Evolutionary conservation across 2,797 vertebrate genomes (phyloP).

Genomic region (Lepilemur septentrionalis): DNA sequence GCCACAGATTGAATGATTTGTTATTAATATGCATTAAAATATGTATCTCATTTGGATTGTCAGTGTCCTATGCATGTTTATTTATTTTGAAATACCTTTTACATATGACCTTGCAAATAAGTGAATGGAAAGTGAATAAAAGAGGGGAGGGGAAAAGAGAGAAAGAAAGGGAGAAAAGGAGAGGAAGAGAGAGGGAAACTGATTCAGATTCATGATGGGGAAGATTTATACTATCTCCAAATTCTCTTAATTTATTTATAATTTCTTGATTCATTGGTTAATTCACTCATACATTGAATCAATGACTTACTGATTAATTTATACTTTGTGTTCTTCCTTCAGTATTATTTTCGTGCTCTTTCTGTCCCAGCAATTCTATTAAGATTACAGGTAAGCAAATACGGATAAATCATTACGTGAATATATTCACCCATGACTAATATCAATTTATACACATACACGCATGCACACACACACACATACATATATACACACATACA

Average conservation of each 20-base stretch:
- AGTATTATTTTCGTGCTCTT: not conserved
- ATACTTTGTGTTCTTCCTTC: not conserved
- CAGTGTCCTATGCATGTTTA: not conserved
- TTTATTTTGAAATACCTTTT: not conserved
- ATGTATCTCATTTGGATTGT: not conserved
- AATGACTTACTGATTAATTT: not conserved
- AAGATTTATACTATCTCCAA: not conserved
- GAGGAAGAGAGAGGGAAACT: not conserved
- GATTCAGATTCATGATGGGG: not conserved
- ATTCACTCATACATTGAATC: not conserved
- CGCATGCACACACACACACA: not conserved
- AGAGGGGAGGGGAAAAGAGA: not conserved
- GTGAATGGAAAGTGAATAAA: not conserved
- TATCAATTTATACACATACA: not conserved
- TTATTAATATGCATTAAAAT: not conserved
- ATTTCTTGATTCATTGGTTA: not conserved
- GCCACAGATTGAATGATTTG: not conserved
- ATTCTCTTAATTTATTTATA: not conserved
- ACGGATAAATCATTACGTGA: not conserved
- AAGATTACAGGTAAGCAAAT: not conserved
- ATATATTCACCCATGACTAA: not conserved
- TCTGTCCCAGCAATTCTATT: not conserved
- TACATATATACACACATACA: not conserved
- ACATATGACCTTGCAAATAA: not conserved
- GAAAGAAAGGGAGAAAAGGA: too few relatives aligned